Base-by-base conservation (phyloP, 2,888 invertebrate genomes). In the Ennomos fuscantarius region DNA sequence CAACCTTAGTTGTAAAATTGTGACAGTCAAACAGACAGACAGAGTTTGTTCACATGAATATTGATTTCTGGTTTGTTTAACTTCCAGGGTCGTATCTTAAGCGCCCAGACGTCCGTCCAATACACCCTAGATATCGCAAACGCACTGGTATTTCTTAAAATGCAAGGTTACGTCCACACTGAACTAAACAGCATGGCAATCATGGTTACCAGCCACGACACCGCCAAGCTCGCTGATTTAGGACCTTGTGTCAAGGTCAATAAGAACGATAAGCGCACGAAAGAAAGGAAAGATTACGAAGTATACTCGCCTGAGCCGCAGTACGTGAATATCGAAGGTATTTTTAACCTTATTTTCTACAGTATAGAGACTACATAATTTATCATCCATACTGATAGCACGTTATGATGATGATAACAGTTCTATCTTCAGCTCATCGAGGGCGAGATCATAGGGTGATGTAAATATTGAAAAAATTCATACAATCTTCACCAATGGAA, bases 101-200 rank as follows among this genome's bases (percentile, higher is more conserved):
- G 84, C 58, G 87, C 78, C 0, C 90, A 90, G 60, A 85, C 86
- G 0, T 74, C 91, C 2, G 85, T 92, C 34, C 84, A 84, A 57
- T 92, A 92, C 63, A 77, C 86, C 0, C 66, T 87, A 12, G 93
- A 93, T 73, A 79, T 93, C 24, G 84, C 89, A 5, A 87, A 85
- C 62, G 93, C 93, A 0, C 73, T 90, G 10, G 81, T 86, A 1
- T 93, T 92, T 76, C 79, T 93, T 3, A 81, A 86, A 15, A 92
- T 91, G 87, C 91, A 89, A 67, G 89, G 89, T 10, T 89, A 81
- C 69, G 65, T 93, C 1, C 93, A 93, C 78, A 87, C 92, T 0
- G 88, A 82, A 32, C 75, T 93, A 12, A 85, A 78, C 60, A 93
- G 93, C 64, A 77, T 80, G 49, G 73, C 82, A 36, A 68, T 93